These are phyloP conservation scores for Oreochromis tanganicae DNA, from an alignment of 2,113 vertebrate genomes.

Conservation along the genomic window DNA sequence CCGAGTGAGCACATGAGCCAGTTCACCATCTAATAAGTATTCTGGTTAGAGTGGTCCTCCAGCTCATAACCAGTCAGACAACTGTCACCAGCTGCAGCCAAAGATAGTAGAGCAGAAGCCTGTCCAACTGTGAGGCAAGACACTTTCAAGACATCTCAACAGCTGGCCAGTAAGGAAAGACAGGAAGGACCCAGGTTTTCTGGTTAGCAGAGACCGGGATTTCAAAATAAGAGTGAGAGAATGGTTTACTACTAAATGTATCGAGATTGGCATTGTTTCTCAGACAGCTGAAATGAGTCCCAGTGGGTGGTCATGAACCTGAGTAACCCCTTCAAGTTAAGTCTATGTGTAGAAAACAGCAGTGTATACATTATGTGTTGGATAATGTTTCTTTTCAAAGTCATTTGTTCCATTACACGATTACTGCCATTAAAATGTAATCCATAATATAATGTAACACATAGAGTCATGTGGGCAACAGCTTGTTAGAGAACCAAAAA, in stretches of 20 bases:
- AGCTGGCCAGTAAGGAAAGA: not conserved
- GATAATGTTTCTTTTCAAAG: not conserved
- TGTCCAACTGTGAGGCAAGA: not conserved
- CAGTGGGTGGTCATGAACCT: not conserved
- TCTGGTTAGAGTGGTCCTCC: not conserved
- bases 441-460: not conserved
- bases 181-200: not conserved
- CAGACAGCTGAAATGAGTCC: not conserved
- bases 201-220: not conserved
- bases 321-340: not conserved
- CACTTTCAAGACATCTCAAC: not conserved
- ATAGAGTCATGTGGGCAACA: not conserved
- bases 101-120: accelerated
- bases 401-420: not conserved
- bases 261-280: not conserved
- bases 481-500: not conserved
- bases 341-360: not conserved
- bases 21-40: not conserved
- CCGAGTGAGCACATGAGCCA: not conserved
- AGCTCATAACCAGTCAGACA: not conserved
- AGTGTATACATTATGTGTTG: not conserved
- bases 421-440: not conserved
- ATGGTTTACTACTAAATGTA: not conserved
- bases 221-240: not conserved
- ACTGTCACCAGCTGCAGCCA: not conserved